phyloP scores from a whole-genome alignment of 2,797 vertebrate genomes.

The Anisognathus igniventris region DNA sequence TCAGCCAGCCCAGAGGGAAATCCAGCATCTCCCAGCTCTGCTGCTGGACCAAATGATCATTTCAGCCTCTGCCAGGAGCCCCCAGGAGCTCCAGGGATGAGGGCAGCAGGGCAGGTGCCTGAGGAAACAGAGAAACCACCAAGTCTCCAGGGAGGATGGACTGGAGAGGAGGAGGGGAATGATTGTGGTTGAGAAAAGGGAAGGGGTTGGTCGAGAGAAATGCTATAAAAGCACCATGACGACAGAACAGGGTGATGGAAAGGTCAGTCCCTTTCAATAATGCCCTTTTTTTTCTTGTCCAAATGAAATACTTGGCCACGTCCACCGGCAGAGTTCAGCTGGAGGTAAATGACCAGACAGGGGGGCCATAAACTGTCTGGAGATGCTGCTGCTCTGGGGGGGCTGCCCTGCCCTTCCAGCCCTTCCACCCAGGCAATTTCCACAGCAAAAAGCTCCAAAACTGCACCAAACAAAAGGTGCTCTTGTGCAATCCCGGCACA shows the following conservation, averaged over 20 bases:
- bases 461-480: neutral
- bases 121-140: constrained; percentile 15
- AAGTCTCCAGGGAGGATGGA: constrained; percentile 15
- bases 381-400: neutral
- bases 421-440: neutral
- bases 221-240: constrained; percentile 69
- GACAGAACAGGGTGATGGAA: constrained; percentile 64
- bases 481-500: neutral
- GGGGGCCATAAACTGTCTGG: constrained; percentile 52
- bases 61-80: neutral
- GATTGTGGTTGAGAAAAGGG: constrained; percentile 50
- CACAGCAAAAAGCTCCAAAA: neutral
- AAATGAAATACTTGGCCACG: constrained; percentile 68
- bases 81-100: neutral
- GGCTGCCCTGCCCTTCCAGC: neutral
- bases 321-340: constrained; percentile 80
- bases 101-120: constrained; percentile 13
- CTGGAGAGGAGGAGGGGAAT: constrained; percentile 36
- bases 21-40: neutral
- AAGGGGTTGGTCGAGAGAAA: constrained; percentile 40
- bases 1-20: neutral
- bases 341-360: constrained; percentile 80
- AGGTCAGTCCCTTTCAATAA: constrained; percentile 70
- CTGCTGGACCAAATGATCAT: neutral
- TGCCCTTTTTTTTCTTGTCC: constrained; percentile 48